These are phyloP conservation scores for Phengaris alcon DNA, from an alignment of 2,888 invertebrate genomes.

Conservation along the genomic window DNA sequence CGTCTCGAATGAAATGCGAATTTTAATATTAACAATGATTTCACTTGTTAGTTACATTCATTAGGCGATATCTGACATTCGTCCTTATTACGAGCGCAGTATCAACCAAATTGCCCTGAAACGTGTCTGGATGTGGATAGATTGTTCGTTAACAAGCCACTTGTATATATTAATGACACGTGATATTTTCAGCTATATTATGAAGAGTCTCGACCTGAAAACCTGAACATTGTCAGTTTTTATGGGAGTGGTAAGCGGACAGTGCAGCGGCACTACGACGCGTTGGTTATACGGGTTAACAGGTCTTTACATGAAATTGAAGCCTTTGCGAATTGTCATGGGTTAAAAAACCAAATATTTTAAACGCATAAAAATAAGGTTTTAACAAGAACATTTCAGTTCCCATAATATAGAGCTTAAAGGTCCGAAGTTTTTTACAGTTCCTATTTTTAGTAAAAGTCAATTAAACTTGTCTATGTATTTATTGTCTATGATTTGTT, in stretches of 20 bases:
- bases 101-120: conserved; percentile 37
- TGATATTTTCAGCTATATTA: conserved; percentile 46
- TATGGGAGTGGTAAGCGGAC: conserved; percentile 9
- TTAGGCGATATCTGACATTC: conserved; percentile 29
- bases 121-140: conserved; percentile 39
- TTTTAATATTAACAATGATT: conserved; percentile 62
- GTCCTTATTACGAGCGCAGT: conserved; percentile 32
- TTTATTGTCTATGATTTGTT: no score
- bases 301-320: conserved; percentile 14
- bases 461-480: no score
- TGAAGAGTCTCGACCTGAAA: conserved; percentile 39
- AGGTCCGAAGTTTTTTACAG: not conserved
- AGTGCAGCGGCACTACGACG: not conserved
- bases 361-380: not conserved
- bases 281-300: not conserved
- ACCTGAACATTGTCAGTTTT: conserved; percentile 23
- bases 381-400: not conserved
- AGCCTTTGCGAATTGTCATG: not conserved
- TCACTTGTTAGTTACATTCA: conserved; percentile 34
- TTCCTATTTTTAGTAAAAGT: not conserved
- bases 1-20: conserved; percentile 50
- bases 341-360: not conserved
- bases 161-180: conserved; percentile 58
- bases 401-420: not conserved
- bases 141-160: conserved; percentile 65